Evolutionary conservation across 2,888 invertebrate genomes (phyloP), one percentile per base, ranked within the genome.

Genomic region (Erebia palarica): DNA sequence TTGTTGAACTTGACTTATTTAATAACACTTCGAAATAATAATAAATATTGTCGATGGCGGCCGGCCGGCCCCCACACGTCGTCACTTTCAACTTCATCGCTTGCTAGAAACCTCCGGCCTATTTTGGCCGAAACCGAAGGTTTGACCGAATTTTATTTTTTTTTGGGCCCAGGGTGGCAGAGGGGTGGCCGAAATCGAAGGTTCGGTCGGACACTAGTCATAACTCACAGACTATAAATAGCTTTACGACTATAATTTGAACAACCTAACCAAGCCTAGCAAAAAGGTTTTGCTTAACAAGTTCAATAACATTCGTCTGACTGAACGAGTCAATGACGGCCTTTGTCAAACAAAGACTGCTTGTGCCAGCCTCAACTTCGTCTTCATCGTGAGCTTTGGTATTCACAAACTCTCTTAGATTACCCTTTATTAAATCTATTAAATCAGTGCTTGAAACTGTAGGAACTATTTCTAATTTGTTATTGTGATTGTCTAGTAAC

Each of bases 301-400:
- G 76, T 70, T 93, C 90, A 77, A 96, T 94, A 60, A 95, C 94
- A 76, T 94, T 93, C 64, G 94, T 94, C 79, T 95, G 94, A 80
- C 96, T 95, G 77, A 96, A 93, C 44, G 96, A 94, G 83, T 96
- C 95, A 42, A 96, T 93, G 53, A 96, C 83, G 55, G 94, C 88
- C 77, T 92, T 89, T 27, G 92, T 92, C 49, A 92, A 79, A 74
- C 89, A 82, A 55, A 90, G 80, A 44, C 82, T 86, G 2, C 82
- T 80, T 0, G 89, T 85, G 51, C 86, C 82, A 27, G 88, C 87
- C 73, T 92, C 88, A n/a, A 86, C 80, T 75, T 92, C 87, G 10
- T 87, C 86, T 18, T 87, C 88, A 42, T 87, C 87, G 61, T 80
- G 66, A 8, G 80, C 77, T 10, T 79, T 80, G 2, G 82, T 80